Percentiles rank a stretch among this genome's conserved stretches.
These are phyloP conservation scores for Euphonia xanthogaster DNA, from an alignment of 2,797 vertebrate genomes.

Conservation along the genomic window DNA sequence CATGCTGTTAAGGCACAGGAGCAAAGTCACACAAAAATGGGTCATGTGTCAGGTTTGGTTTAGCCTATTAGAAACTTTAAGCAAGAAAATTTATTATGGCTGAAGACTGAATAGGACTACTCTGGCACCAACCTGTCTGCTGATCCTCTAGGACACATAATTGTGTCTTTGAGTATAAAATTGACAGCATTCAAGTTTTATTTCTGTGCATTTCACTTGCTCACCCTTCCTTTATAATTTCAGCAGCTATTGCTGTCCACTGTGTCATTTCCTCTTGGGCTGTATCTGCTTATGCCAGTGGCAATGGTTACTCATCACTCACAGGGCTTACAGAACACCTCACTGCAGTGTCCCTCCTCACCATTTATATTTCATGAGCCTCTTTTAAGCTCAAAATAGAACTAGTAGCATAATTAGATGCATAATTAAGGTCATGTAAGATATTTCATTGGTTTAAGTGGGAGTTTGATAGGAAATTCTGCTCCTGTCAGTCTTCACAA, in stretches of 20 bases:
- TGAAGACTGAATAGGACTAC: constrained; percentile 25
- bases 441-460: background rate
- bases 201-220: constrained; percentile 65
- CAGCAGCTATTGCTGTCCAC: constrained; percentile 67
- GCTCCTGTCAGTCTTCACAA: background rate
- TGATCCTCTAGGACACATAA: constrained; percentile 60
- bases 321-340: background rate
- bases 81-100: constrained; percentile 20
- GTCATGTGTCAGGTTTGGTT: background rate
- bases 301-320: constrained; percentile 67
- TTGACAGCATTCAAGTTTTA: constrained; percentile 60
- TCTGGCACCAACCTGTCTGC: constrained; percentile 65
- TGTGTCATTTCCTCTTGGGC: constrained; percentile 78
- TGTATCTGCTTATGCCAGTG: constrained; percentile 72
- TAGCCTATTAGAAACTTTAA: background rate
- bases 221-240: constrained; percentile 74
- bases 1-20: background rate
- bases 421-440: background rate
- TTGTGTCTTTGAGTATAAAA: constrained; percentile 61
- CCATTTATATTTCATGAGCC: background rate
- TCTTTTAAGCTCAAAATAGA: background rate
- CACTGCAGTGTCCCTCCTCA: constrained; percentile 29
- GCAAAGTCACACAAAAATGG: background rate
- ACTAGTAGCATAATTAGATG: background rate
- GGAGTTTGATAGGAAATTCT: background rate